A percentile compares a stretch with the other conserved stretches of the same genome.
These are phyloP conservation scores for Balaeniceps rex DNA, from an alignment of 2,113 vertebrate species.

Conservation along the genomic window DNA sequence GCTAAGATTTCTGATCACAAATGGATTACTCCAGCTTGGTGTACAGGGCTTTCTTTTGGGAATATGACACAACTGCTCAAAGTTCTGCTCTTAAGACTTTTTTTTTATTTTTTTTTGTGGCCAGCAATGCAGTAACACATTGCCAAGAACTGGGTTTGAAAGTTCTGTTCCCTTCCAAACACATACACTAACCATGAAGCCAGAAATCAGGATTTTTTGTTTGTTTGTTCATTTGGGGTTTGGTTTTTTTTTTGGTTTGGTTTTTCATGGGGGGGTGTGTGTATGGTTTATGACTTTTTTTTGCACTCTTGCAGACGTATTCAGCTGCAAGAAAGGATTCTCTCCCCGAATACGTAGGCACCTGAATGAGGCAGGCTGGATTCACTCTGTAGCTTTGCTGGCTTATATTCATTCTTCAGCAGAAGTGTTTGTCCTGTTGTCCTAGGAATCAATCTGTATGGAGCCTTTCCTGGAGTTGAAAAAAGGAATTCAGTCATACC, in stretches of 20 bases:
- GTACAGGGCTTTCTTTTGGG: neutral
- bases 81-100: neutral
- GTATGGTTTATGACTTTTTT: neutral
- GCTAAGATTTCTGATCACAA: neutral
- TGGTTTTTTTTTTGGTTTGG: too few relatives aligned
- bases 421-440: neutral
- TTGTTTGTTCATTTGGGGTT: neutral
- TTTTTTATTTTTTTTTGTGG: neutral
- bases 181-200: neutral
- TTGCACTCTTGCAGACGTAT: neutral
- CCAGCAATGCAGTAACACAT: neutral
- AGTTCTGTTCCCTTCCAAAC: neutral
- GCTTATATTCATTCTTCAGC: neutral
- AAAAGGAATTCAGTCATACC: neutral
- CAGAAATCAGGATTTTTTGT: neutral
- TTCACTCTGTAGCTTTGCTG: neutral
- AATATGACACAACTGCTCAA: neutral
- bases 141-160: neutral
- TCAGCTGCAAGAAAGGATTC: neutral
- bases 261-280: too few relatives aligned
- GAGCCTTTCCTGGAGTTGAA: neutral
- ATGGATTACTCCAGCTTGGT: neutral
- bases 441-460: neutral
- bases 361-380: neutral
- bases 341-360: rapidly evolving